phyloP scores from a whole-genome alignment of 2,888 invertebrate genomes.

The Rutpela maculata region DNA sequence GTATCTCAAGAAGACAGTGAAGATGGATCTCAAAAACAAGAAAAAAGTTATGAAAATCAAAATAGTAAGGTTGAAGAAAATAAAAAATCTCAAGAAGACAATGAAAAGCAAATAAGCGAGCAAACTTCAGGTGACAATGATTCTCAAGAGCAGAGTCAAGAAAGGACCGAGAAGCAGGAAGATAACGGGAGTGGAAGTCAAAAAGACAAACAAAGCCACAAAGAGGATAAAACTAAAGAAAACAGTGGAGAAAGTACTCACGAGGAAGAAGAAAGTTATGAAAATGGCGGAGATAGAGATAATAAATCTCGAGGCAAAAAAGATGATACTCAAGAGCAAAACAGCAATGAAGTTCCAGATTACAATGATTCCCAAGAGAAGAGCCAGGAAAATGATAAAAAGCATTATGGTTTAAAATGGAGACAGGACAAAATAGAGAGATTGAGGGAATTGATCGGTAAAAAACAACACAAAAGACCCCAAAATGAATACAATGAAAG shows the following conservation, averaged over 20 bases:
- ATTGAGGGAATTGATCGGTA: background rate
- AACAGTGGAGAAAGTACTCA: no score
- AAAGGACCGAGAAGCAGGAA: background rate
- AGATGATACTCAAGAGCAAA: no score
- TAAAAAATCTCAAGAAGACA: background rate
- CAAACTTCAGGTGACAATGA: background rate
- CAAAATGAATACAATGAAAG: background rate
- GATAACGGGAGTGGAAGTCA: background rate
- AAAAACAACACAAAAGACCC: background rate
- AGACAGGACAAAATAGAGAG: background rate
- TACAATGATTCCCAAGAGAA: no score
- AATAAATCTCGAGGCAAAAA: no score
- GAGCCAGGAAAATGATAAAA: background rate
- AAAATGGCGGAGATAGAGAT: no score
- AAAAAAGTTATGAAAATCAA: background rate
- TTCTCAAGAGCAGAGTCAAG: background rate
- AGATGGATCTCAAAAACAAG: background rate
- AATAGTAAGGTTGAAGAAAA: background rate
- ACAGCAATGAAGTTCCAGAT: no score
- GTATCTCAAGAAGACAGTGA: background rate
- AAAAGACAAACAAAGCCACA: background rate
- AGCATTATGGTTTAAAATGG: background rate
- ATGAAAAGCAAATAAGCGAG: background rate
- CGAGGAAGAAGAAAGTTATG: no score
- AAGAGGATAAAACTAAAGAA: no score